Base-by-base conservation (phyloP, 92 coral and sea anemone genomes). In the Ricordea florida region DNA sequence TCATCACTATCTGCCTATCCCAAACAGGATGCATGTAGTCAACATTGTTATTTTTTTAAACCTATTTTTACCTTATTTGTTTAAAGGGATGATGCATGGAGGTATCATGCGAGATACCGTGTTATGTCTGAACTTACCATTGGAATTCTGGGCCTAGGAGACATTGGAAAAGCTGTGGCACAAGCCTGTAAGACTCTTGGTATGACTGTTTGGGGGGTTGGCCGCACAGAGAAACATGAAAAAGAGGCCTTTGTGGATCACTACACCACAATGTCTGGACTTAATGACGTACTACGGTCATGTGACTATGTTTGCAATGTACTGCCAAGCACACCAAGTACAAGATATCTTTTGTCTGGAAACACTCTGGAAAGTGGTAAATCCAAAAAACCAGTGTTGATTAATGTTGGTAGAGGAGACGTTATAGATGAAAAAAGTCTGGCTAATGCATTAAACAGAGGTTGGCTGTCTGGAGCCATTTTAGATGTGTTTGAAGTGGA, bases 391-490 rank as follows among this genome's bases (percentile, higher is more conserved):
- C 82, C 97, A 0, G 94, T 90, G 13, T 85, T 94, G 23, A 92
- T 94, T 18, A 94, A 92, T 61, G 14, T 94, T 35, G 98, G 98
- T 15, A 65, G 98, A 35, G 98, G 97, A 20, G 89, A 94, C 83
- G 66, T 92, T n/a, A 85, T 94, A 2, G 85, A 87, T 73, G 84
- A 82, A 59, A 86, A 76, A 23, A 85, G 90, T 61, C 82, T 94
- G 64, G 69, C 92, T 15, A 49, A 72, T 29, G 98, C 97, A 22
- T 66, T 92, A 6, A 67, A 92, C 50, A 75, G 75, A 71, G 86
- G 92, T n/a, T 94, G 98, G 98, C 79, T 94, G 23, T 87, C 94
- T 4, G 97, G 91, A 3, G 98, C 98, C 33, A 58, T 92, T 76
- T 74, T 94, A 47, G 98, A 94, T 76, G 98, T 94, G 56, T 74